phyloP scores from a whole-genome alignment of 2,797 vertebrate species.

The Anguilla obscura region DNA sequence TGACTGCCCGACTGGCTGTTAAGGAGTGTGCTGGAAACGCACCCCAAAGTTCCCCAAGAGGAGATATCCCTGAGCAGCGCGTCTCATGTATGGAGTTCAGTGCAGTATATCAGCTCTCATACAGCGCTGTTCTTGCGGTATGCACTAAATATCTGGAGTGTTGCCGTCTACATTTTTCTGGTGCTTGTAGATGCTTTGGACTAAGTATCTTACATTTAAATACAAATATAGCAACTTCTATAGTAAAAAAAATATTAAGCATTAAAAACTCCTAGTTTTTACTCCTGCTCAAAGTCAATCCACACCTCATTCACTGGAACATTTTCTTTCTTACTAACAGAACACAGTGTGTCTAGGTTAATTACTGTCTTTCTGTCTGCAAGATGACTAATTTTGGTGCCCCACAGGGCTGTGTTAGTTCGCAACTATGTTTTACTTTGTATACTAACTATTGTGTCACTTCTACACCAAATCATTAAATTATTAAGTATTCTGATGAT shows the following conservation, averaged over 20 bases:
- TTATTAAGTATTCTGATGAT: too few relatives aligned
- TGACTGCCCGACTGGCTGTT: background rate
- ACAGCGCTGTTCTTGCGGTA: background rate
- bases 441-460: too few relatives aligned
- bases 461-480: too few relatives aligned
- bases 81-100: background rate
- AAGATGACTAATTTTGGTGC: too few relatives aligned
- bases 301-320: too few relatives aligned
- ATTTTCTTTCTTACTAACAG: too few relatives aligned
- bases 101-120: background rate
- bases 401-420: too few relatives aligned
- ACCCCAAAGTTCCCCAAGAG: background rate
- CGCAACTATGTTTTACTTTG: too few relatives aligned
- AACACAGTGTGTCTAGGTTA: too few relatives aligned
- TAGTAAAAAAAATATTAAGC: background rate
- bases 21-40: background rate
- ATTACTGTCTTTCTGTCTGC: too few relatives aligned
- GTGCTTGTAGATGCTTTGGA: background rate
- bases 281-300: too few relatives aligned
- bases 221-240: background rate
- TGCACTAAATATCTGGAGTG: background rate
- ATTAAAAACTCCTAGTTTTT: too few relatives aligned
- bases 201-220: background rate
- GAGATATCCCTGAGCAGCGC: background rate
- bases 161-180: background rate